phyloP scores from a whole-genome alignment of 2,797 vertebrate species.

The Dryobates pubescens region DNA sequence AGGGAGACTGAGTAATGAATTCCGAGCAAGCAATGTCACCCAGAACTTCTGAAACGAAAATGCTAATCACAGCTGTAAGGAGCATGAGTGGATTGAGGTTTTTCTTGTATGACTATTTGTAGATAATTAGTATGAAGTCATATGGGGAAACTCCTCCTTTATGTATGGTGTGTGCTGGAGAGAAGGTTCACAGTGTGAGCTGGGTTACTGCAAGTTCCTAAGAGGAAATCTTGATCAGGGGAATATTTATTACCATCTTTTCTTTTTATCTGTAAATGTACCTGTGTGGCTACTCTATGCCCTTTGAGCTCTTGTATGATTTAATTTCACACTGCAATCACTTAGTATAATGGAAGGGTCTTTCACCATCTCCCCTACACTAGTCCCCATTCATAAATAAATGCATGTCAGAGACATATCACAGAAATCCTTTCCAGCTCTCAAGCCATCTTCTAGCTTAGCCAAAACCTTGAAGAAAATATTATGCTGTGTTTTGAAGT shows the following conservation, averaged over 20 bases:
- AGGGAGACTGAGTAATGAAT: constrained; percentile 45
- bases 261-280: constrained; percentile 26
- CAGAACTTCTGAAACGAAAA: neutral
- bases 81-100: constrained; percentile 50
- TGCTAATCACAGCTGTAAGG: constrained; percentile 36
- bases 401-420: constrained; percentile 4
- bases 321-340: constrained; percentile 24
- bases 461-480: neutral
- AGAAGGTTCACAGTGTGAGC: neutral
- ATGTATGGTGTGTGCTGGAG: neutral
- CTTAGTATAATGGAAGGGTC: neutral
- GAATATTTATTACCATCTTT: constrained; percentile 43
- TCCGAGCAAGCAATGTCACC: neutral
- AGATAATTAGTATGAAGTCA: constrained; percentile 58
- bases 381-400: constrained; percentile 45
- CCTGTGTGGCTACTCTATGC: neutral
- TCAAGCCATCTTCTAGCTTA: neutral
- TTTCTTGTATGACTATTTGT: constrained; percentile 49
- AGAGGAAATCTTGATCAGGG: neutral
- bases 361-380: neutral
- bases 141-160: constrained; percentile 33
- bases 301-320: neutral
- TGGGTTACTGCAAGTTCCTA: constrained; percentile 28
- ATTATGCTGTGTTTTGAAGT: neutral
- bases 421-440: neutral